These are phyloP conservation scores for Tokudaia muenninki DNA, from an alignment of 2,797 vertebrate species.

Conservation along the genomic window DNA sequence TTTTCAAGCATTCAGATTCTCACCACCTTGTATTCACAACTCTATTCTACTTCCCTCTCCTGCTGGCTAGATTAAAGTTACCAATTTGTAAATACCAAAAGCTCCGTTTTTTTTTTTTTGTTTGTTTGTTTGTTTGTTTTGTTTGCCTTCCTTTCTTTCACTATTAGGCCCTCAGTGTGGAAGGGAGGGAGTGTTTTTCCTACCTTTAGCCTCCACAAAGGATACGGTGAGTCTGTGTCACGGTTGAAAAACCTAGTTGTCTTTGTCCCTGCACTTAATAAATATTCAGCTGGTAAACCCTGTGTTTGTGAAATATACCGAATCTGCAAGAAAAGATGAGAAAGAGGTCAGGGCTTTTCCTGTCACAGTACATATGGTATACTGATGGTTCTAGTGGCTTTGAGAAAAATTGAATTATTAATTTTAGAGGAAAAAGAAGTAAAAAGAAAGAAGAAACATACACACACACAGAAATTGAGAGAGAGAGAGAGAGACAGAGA, in stretches of 20 bases:
- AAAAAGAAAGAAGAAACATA: background rate
- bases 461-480: background rate
- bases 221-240: slow-evolving; percentile 97
- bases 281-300: slow-evolving; percentile 98
- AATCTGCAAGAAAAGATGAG: slow-evolving; percentile 91
- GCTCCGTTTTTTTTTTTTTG: background rate
- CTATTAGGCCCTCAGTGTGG: background rate
- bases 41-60: fast-evolving
- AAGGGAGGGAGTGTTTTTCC: background rate
- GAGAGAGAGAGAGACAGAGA: fast-evolving
- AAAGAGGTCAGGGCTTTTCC: slow-evolving; percentile 77
- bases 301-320: slow-evolving; percentile 99
- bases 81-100: background rate
- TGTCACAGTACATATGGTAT: slow-evolving; percentile 35
- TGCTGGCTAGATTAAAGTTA: background rate
- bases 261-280: slow-evolving; percentile 99
- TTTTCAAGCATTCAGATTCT: background rate
- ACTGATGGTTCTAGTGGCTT: slow-evolving; percentile 31
- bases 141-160: background rate
- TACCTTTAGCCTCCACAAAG: slow-evolving; percentile 99
- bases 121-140: too few relatives aligned
- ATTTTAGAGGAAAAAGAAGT: slow-evolving; percentile 60
- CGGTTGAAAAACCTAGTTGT: slow-evolving; percentile 99
- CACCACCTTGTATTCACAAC: background rate
- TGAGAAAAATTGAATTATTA: slow-evolving; percentile 69